Conservation (phyloP, 1,140 invertebrate genomes). For the Dolichoris vasculosae region DNA sequence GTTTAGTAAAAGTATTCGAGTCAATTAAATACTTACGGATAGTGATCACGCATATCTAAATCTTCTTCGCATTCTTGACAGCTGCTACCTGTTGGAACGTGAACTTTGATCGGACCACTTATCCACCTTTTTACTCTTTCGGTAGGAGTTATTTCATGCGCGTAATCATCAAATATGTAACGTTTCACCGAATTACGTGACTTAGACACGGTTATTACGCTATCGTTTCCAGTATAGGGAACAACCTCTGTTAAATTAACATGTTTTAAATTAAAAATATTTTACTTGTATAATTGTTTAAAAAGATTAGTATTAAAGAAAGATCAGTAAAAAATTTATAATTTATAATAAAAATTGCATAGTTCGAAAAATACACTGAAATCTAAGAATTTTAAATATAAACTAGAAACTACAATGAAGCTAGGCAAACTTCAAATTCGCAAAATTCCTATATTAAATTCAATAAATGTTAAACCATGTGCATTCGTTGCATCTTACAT, state of each 20-base stretch:
- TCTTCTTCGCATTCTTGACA: constrained; percentile 84
- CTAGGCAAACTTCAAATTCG: too few relatives aligned
- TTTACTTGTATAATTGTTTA: constrained; percentile 26
- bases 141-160: constrained; percentile 53
- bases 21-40: constrained; percentile 76
- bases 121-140: constrained; percentile 68
- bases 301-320: background rate
- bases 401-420: too few relatives aligned
- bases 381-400: too few relatives aligned
- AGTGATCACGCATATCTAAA: constrained; percentile 80
- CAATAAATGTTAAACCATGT: background rate
- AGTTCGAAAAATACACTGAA: too few relatives aligned
- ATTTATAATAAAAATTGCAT: too few relatives aligned
- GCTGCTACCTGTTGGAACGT: constrained; percentile 60
- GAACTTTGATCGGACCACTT: constrained; percentile 64
- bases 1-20: background rate
- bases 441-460: background rate
- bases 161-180: constrained; percentile 63
- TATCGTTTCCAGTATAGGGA: constrained; percentile 66
- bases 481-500: too few relatives aligned
- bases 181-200: constrained; percentile 72
- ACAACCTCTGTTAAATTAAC: constrained; percentile 64
- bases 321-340: too few relatives aligned
- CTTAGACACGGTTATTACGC: constrained; percentile 70
- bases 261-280: constrained; percentile 29